These are phyloP conservation scores for Lagocephalus sceleratus DNA, from an alignment of 2,797 vertebrate genomes.

Conservation along the genomic window DNA sequence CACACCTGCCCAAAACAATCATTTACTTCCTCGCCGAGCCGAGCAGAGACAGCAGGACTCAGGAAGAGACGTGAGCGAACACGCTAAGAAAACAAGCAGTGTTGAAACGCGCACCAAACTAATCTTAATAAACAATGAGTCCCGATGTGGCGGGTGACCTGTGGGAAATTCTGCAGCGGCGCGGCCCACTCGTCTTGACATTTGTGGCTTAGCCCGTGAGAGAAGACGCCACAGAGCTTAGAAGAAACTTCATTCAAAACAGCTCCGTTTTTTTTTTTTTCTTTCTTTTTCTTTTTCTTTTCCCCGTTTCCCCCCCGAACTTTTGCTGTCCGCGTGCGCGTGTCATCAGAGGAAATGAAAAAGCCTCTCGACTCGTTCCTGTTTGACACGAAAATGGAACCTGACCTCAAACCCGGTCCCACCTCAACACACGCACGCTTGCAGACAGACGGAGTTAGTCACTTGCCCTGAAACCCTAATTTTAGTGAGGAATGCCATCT, in stretches of 20 bases:
- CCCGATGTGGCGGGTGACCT: constrained; percentile 16
- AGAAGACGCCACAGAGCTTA: no score
- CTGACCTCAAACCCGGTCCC: no score
- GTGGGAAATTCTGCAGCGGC: constrained; percentile 5
- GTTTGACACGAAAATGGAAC: no score
- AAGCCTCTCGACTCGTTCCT: no score
- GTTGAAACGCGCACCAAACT: constrained; percentile 20
- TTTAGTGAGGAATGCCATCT: constrained; percentile 17
- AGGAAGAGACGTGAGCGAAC: constrained; percentile 34
- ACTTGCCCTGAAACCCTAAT: constrained; percentile 33
- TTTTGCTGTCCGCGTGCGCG: no score
- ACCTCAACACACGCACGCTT: constrained; percentile 12
- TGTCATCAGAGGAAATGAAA: no score
- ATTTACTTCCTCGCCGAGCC: constrained; percentile 17
- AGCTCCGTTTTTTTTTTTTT: no score
- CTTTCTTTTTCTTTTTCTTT: no score
- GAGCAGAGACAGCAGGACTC: constrained; percentile 30
- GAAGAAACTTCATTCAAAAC: no score
- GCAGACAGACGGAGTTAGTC: constrained; percentile 21
- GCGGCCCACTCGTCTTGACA: constrained; percentile 11
- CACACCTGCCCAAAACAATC: constrained; percentile 17
- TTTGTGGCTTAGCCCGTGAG: neutral
- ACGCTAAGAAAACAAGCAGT: constrained; percentile 37
- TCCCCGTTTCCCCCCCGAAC: no score
- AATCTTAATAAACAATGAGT: constrained; percentile 14